Percentiles rank a stretch among this genome's conserved stretches.
phyloP scores from a whole-genome alignment of 2,888 invertebrate genomes.

The Syritta pipiens region DNA sequence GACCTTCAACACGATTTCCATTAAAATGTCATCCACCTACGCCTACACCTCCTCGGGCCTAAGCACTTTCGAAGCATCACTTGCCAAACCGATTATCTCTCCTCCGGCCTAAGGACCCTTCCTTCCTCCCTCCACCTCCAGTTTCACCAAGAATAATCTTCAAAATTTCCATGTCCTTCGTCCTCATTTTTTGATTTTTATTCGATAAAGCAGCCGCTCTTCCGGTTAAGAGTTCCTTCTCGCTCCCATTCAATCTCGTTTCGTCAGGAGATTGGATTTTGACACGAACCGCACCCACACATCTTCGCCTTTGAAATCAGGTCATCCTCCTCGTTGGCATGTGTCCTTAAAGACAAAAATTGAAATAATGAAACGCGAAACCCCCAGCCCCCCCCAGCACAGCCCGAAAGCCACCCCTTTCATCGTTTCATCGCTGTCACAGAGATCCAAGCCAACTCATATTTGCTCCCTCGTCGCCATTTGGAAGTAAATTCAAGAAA shows the following conservation, averaged over 20 bases:
- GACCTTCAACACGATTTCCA: no score
- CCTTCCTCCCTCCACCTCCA: no score
- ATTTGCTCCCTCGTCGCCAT: conserved; percentile 39
- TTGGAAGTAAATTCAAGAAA: conserved; percentile 56
- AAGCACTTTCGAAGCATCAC: no score
- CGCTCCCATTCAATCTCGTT: conserved; percentile 13
- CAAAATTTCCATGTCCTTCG: no score
- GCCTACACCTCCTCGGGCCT: no score
- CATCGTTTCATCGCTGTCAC: no score
- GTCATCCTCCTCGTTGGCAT: conserved; percentile 21
- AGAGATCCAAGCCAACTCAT: conserved; percentile 8
- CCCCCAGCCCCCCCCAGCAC: background rate
- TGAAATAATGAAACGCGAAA: conserved; percentile 32
- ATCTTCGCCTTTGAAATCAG: conserved; percentile 21
- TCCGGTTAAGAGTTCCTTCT: background rate
- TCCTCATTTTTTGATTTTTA: no score
- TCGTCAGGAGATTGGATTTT: conserved; percentile 3
- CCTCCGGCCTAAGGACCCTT: no score
- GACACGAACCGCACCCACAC: conserved; percentile 12
- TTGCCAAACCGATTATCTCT: no score
- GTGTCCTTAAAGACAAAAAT: conserved; percentile 20
- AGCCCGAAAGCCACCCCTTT: no score
- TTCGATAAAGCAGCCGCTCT: background rate
- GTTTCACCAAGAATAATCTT: no score
- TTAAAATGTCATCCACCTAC: no score